A percentile compares a stretch with the other conserved stretches of the same genome.
These are phyloP conservation scores for Laodelphax striatellus DNA, from an alignment of 1,140 invertebrate species.

Conservation along the genomic window DNA sequence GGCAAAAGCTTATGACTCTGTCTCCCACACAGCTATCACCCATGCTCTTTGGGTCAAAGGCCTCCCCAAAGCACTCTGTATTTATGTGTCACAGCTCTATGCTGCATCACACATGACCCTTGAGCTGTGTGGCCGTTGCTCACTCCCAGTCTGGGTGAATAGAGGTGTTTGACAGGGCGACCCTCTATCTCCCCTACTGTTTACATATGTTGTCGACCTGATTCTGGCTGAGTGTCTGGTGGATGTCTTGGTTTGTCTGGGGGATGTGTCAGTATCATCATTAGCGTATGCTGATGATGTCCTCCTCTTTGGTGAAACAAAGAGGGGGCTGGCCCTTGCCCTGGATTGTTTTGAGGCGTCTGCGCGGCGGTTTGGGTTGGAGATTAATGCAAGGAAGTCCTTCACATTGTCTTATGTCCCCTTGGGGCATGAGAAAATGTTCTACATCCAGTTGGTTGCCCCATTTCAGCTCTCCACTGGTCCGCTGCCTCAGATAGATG, in stretches of 20 bases:
- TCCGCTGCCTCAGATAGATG: neutral
- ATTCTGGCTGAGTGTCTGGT: neutral
- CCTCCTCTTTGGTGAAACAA: neutral
- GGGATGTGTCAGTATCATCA: neutral
- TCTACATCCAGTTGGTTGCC: neutral
- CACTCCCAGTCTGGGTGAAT: neutral
- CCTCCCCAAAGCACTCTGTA: neutral
- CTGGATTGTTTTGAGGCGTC: neutral
- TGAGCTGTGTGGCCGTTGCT: neutral
- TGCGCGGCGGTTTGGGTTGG: neutral
- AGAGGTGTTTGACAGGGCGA: neutral
- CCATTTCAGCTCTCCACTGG: neutral
- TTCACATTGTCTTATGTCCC: neutral
- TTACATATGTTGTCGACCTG: neutral
- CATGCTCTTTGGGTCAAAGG: neutral
- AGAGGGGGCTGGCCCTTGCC: neutral
- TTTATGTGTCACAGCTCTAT: neutral
- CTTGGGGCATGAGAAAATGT: neutral
- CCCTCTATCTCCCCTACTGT: neutral
- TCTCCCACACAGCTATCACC: neutral
- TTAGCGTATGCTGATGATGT: neutral
- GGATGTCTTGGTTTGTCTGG: neutral
- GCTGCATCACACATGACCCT: neutral
- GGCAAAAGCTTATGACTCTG: neutral
- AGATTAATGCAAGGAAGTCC: neutral